Conservation (phyloP, 2,797 vertebrate species). For the Parambassis ranga region DNA sequence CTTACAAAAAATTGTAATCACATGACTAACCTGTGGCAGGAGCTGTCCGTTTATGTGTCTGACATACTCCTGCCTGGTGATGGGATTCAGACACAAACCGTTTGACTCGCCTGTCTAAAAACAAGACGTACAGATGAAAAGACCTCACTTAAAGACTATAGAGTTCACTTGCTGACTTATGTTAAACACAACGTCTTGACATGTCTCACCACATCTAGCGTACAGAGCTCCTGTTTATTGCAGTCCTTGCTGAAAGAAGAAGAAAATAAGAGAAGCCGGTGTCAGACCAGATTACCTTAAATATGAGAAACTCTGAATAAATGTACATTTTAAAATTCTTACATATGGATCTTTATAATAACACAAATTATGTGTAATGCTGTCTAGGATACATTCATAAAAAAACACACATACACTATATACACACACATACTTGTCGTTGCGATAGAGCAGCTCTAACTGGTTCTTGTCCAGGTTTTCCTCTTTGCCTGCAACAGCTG, state of each 20-base stretch:
- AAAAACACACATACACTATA: neutral
- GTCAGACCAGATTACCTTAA: no score
- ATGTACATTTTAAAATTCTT: no score
- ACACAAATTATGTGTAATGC: no score
- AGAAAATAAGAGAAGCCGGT: neutral
- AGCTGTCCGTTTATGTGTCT: conserved; percentile 76
- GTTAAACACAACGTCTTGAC: neutral
- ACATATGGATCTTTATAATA: no score
- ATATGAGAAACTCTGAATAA: no score
- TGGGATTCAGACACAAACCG: conserved; percentile 51
- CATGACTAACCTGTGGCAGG: conserved; percentile 72
- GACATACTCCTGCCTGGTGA: conserved; percentile 35
- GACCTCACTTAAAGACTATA: neutral
- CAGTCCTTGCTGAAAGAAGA: conserved; percentile 34
- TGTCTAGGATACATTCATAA: neutral
- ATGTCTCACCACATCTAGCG: conserved; percentile 68
- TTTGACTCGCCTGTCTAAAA: conserved; percentile 49
- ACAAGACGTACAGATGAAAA: neutral
- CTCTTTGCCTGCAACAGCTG: conserved; percentile 70
- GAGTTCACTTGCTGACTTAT: neutral
- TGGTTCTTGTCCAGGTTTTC: conserved; percentile 76
- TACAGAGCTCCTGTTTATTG: conserved; percentile 58
- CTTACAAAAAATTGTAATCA: neutral
- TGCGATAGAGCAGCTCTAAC: conserved; percentile 87
- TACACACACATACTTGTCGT: conserved; percentile 82